These are phyloP conservation scores for Laticauda colubrina DNA, from an alignment of 2,113 vertebrate species.

Conservation along the genomic window DNA sequence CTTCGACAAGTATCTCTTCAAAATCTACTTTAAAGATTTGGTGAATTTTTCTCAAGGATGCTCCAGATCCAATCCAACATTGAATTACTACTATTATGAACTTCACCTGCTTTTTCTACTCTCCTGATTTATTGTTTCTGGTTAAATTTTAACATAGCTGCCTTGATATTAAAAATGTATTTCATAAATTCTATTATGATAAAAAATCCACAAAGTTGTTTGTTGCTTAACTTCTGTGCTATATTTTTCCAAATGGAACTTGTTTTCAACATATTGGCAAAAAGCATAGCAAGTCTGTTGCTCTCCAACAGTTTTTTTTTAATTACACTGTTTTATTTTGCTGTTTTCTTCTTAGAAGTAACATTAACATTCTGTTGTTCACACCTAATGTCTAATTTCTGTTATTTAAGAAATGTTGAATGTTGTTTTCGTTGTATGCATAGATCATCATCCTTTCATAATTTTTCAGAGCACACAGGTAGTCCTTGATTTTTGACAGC, in stretches of 20 bases:
- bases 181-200: neutral
- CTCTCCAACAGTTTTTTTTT: neutral
- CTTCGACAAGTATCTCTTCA: neutral
- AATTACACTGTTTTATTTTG: neutral
- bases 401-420: neutral
- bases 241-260: neutral
- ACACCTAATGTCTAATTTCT: neutral
- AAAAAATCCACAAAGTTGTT: neutral
- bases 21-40: neutral
- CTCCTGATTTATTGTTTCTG: neutral
- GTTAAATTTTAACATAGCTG: neutral
- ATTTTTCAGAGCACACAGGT: conserved; percentile 7
- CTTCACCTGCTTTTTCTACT: neutral
- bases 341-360: neutral
- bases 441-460: neutral
- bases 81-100: neutral
- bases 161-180: neutral
- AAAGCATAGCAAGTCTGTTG: neutral
- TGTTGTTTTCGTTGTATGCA: neutral
- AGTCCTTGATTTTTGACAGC: neutral
- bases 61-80: neutral
- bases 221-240: neutral
- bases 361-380: neutral
- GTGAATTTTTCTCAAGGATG: neutral
- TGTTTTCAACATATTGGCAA: neutral